Percentiles rank a stretch among this genome's conserved stretches.
phyloP scores from a whole-genome alignment of 2,797 vertebrate genomes.

The Sciaenops ocellatus region DNA sequence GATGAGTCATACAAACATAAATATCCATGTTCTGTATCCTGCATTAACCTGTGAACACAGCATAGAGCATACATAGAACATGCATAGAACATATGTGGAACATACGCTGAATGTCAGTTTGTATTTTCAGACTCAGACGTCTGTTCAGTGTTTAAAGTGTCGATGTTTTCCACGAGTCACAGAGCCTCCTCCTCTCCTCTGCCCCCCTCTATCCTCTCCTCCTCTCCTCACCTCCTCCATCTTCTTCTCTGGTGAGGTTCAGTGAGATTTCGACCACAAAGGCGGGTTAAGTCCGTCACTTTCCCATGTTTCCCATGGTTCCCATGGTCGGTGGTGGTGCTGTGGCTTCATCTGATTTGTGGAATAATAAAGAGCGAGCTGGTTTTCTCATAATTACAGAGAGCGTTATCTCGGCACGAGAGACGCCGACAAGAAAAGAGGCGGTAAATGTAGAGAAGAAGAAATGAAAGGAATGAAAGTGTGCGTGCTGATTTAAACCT shows the following conservation, averaged over 20 bases:
- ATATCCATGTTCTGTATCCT: too few species aligned
- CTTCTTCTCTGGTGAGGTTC: constrained; percentile 66
- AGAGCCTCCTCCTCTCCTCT: too few species aligned
- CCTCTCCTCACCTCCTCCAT: fast-evolving
- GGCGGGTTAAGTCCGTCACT: constrained; percentile 92
- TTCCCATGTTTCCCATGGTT: constrained; percentile 82
- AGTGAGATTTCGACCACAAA: constrained; percentile 91
- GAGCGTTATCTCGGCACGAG: constrained; percentile 84
- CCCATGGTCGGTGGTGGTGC: too few species aligned
- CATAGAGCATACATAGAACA: too few species aligned
- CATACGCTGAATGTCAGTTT: too few species aligned
- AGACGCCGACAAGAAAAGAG: constrained; percentile 27
- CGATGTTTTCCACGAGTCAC: too few species aligned
- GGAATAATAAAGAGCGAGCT: constrained; percentile 91
- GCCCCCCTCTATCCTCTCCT: too few species aligned
- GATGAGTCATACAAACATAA: too few species aligned
- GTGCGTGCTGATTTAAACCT: constrained; percentile 34
- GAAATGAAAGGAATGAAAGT: background rate
- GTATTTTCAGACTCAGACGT: too few species aligned
- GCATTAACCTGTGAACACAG: too few species aligned
- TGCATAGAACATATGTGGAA: too few species aligned
- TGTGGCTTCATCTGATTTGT: constrained; percentile 89
- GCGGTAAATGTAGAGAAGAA: background rate
- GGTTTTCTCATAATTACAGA: constrained; percentile 92
- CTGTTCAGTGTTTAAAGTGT: too few species aligned